A percentile compares a stretch with the other conserved stretches of the same genome.
Conservation (phyloP, 2,797 vertebrate genomes). For the Micromesistius poutassou region DNA sequence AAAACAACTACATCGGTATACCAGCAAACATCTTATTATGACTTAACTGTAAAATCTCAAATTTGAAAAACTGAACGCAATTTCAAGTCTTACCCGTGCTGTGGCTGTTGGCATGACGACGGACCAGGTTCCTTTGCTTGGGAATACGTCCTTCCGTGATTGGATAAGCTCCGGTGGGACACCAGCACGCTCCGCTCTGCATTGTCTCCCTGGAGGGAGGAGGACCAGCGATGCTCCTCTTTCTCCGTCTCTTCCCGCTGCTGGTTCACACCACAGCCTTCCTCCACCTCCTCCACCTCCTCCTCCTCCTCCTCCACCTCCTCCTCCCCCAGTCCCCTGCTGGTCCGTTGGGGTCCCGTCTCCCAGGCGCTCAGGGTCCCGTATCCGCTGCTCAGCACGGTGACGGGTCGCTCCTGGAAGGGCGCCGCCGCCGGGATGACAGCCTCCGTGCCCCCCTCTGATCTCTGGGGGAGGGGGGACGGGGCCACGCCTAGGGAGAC, state of each 20-base stretch:
- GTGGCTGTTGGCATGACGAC: conserved; percentile 53
- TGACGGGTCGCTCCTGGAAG: conserved; percentile 63
- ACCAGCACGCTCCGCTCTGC: conserved; percentile 28
- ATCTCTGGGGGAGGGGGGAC: not conserved
- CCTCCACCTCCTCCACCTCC: conserved; percentile 25
- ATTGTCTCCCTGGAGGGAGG: conserved; percentile 38
- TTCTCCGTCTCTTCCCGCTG: conserved; percentile 26
- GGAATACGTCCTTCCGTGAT: conserved; percentile 1
- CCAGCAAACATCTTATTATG: not conserved
- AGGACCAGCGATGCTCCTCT: conserved; percentile 36
- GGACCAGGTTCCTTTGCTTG: conserved; percentile 23
- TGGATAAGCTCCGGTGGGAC: conserved; percentile 31
- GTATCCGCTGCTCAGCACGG: conserved; percentile 84
- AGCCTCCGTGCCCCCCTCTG: conserved; percentile 14
- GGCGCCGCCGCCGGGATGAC: conserved; percentile 49
- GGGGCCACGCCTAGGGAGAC: conserved; percentile 47
- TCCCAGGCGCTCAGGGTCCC: conserved; percentile 79
- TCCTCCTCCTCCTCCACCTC: conserved; percentile 27
- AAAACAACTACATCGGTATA: not conserved
- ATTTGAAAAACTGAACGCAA: not conserved
- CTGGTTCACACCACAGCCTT: conserved; percentile 9
- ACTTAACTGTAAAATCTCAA: not conserved
- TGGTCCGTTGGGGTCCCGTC: conserved; percentile 37
- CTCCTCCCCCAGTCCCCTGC: conserved; percentile 27
- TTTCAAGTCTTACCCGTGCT: conserved; percentile 54